Evolutionary conservation across 2,797 vertebrate species (phyloP), one percentile per base, ranked within the genome.

Genomic region (Ctenopoma multispine): DNA sequence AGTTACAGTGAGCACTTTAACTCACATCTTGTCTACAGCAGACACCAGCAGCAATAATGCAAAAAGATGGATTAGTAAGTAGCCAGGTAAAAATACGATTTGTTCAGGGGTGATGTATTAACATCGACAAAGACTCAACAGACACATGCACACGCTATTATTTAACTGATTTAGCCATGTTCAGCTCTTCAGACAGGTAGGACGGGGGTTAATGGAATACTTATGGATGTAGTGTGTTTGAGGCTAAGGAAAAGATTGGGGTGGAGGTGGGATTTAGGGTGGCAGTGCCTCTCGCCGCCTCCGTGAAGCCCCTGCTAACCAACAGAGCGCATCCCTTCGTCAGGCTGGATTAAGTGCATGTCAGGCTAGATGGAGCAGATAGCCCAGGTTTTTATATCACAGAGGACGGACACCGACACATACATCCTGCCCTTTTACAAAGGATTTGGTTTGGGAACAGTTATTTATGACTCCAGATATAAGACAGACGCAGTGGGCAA

Each of bases 161-260:
- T 88, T 86, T 84, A 85, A 72, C 78, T 78, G 83, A 81, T 88
- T 87, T 84, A 85, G 72, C 78, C 75, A 13, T 54, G 80, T 70
- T 82, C 77, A 69, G 84, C 81, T 88, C 85, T 77, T 89, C 89
- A 87, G 85, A 80, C 80, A 82, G 86, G 70, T 81, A 69, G 75
- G 78, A 77, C 86, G 41, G 51, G 70, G 89, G 90, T 92, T 93
- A 93, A 94, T 93, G 80, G 92, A 89, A 93, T 93, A 87, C 92
- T 94, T 92, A 92, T 74, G 78, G 84, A 87, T 86, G 82, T 90
- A 82, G 87, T 79, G 79, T 75, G 72, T 85, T 77, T 69, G 77
- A 69, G 82, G 81, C 65, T 46, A 81, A 78, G 67, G 72, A 79
- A 87, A 48, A 88, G 87, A 89, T 88, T 87, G 85, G 75, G 87